Evolutionary conservation across 2,888 invertebrate species (phyloP), one percentile per base, ranked within the genome.

Genomic region (Imbricaverruca yamaguchii): DNA sequence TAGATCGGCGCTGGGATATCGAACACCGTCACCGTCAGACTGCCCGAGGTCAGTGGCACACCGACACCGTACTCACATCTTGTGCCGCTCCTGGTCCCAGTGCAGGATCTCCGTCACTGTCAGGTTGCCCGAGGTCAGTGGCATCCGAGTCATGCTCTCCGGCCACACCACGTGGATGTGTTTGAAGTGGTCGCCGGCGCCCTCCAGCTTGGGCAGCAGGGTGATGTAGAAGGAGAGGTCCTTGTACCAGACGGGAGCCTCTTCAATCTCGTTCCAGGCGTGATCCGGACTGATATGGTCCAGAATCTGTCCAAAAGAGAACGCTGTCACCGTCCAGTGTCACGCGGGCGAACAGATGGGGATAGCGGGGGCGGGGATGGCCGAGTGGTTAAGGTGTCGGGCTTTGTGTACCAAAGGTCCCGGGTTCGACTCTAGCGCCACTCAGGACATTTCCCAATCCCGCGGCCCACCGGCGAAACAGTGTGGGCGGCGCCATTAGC

Each of bases 41-140:
- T 39, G 39, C 39, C 39, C 1, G 39, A 39, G 39, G 39, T 39
- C 39, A 39, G 39, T 4, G 39, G 39, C 39, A 4, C 39, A 39
- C 39, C 4, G 59, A 7, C 59, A 1, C 15, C 1, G 65, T 21
- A 80, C 91, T 90, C 88, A 93, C 93, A 94, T 91, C 65, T 91
- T 86, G 85, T 92, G 89, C 82, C 89, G 89, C 0, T 88, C 86
- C 82, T 90, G 87, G 84, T 93, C 92, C 94, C 94, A 95, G 18
- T 90, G 88, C 39, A 93, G 85, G 81, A 95, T 91, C 83, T 92
- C 91, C 8, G 91, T 90, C 15, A 95, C 94, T 21, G 93, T 91
- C 86, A 90, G 92, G 84, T 89, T 89, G 55, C 93, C 93, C 69
- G 87, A 88, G 15, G 93, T 92, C 69, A 93, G 85, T 0, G 89